Conservation (phyloP, 2,113 vertebrate species). For the Smithornis capensis region DNA sequence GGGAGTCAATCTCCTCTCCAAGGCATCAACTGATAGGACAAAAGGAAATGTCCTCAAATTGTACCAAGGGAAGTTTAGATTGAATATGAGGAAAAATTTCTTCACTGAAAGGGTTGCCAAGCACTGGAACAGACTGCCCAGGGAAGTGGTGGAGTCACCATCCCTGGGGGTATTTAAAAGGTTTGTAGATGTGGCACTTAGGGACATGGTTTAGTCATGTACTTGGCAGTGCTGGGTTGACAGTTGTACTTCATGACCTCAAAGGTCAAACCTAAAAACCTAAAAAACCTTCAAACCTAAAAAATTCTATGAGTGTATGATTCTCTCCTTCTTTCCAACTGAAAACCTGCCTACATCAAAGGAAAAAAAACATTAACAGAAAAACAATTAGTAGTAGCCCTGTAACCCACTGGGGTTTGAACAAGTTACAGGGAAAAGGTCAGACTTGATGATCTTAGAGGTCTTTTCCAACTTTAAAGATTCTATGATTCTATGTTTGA, state of each 20-base stretch:
- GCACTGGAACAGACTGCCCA: not conserved
- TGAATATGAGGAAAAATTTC: not conserved
- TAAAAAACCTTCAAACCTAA: not conserved
- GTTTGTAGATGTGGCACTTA: not conserved
- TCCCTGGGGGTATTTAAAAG: not conserved
- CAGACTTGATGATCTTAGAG: not conserved
- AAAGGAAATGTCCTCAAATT: not conserved
- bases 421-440: not conserved
- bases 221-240: not conserved
- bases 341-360: not conserved
- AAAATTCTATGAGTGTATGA: not conserved
- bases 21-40: not conserved
- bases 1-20: fast-evolving
- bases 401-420: not conserved
- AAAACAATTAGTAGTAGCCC: not conserved
- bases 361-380: not conserved
- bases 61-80: not conserved
- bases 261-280: too few relatives aligned
- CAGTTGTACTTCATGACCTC: not conserved
- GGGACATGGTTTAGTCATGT: not conserved
- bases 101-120: not conserved
- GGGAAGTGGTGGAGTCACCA: not conserved
- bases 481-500: not conserved
- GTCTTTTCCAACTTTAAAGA: not conserved
- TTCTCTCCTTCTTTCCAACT: not conserved